Conservation (phyloP, 2,888 invertebrate genomes). For the Dusona sp. region DNA sequence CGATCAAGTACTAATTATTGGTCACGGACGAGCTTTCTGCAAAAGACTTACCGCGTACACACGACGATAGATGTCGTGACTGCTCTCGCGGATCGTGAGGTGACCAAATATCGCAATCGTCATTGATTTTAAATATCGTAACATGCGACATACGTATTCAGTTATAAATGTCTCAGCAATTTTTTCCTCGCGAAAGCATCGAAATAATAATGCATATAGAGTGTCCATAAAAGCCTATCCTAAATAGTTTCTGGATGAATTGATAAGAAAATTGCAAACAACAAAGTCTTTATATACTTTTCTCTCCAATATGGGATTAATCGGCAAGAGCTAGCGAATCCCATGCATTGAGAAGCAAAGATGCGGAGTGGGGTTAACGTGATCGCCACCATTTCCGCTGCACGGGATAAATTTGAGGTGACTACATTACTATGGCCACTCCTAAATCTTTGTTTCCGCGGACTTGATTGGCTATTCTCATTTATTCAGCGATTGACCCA, state of each 20-base stretch:
- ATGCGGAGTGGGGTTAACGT: background rate
- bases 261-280: background rate
- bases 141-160: slow-evolving; percentile 37
- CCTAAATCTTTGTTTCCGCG: background rate
- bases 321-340: background rate
- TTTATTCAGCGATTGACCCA: background rate
- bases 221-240: background rate
- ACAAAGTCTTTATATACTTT: background rate
- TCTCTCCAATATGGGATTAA: background rate
- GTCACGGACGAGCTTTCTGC: slow-evolving; percentile 34
- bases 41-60: slow-evolving; percentile 24
- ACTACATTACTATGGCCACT: background rate
- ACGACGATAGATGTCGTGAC: slow-evolving; percentile 50
- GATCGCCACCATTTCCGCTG: too few relatives aligned
- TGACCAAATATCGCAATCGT: slow-evolving; percentile 63
- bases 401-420: too few relatives aligned
- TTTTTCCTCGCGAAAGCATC: slow-evolving; percentile 27
- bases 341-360: background rate
- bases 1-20: slow-evolving; percentile 43
- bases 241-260: background rate
- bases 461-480: background rate
- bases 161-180: slow-evolving; percentile 28
- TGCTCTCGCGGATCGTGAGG: background rate
- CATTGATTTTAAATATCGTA: slow-evolving; percentile 64
- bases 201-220: background rate